Evolutionary conservation across 2,113 vertebrate species (phyloP).

Genomic region (Psilopogon haemacephalus): DNA sequence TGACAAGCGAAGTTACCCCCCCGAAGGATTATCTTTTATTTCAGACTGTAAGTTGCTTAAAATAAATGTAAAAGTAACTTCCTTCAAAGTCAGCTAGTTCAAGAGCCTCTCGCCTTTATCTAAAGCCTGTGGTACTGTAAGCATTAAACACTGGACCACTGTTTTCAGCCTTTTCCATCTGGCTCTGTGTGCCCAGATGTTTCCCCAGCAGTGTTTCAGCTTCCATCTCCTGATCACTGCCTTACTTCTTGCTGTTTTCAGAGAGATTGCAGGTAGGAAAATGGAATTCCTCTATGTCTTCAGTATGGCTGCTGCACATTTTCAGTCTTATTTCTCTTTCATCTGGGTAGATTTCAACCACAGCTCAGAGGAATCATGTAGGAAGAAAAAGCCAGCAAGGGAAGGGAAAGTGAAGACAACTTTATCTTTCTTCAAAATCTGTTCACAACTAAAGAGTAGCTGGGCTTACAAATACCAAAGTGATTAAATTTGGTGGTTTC

Average conservation of each 20-base stretch:
- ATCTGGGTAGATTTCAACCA: neutral
- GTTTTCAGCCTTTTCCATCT: accelerated
- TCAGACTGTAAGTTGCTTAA: neutral
- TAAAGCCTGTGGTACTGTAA: neutral
- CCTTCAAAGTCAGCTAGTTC: neutral
- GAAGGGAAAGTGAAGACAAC: neutral
- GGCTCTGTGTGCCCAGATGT: accelerated
- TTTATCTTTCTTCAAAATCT: neutral
- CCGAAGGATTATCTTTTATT: neutral
- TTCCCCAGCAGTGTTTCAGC: accelerated
- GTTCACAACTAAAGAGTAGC: neutral
- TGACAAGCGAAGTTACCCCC: neutral
- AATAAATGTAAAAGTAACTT: neutral
- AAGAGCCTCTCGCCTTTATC: neutral
- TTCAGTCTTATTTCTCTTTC: neutral
- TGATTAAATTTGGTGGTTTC: neutral
- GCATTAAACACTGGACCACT: neutral
- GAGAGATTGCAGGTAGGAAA: neutral
- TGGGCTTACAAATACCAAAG: neutral
- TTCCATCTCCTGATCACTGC: neutral
- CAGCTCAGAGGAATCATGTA: neutral
- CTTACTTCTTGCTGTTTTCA: accelerated
- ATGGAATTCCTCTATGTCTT: neutral
- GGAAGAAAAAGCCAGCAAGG: neutral
- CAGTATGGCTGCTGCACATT: accelerated